These are phyloP conservation scores for Vulpes ferrilata DNA, from an alignment of 2,113 vertebrate genomes.

Conservation along the genomic window DNA sequence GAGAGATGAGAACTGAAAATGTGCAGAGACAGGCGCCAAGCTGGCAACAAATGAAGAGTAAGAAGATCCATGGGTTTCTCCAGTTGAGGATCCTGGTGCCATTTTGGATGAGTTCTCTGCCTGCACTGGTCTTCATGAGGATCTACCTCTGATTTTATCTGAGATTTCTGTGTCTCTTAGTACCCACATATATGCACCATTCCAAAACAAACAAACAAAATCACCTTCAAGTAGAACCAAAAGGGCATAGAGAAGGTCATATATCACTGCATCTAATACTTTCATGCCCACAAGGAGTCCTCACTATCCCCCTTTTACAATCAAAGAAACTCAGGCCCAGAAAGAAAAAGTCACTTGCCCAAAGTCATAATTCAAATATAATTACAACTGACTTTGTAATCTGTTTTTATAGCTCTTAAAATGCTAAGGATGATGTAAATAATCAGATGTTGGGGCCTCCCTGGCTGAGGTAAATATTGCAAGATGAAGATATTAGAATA, in stretches of 20 bases:
- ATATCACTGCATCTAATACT: fast-evolving
- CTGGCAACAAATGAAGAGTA: fast-evolving
- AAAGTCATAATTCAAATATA: neutral
- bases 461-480: neutral
- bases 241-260: neutral
- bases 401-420: neutral
- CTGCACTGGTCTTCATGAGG: no score
- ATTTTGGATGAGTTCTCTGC: neutral
- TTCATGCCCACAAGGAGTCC: neutral
- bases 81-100: no score
- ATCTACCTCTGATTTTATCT: neutral
- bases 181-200: no score
- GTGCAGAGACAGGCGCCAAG: fast-evolving
- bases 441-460: fast-evolving
- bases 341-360: neutral
- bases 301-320: neutral
- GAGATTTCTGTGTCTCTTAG: neutral
- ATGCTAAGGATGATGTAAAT: neutral
- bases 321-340: neutral
- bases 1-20: neutral
- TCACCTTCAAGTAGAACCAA: neutral
- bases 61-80: neutral
- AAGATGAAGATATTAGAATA: neutral
- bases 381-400: neutral
- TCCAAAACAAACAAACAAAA: neutral